Conservation (phyloP, 2,113 vertebrate species). For the Andinoacara biseriatus region DNA sequence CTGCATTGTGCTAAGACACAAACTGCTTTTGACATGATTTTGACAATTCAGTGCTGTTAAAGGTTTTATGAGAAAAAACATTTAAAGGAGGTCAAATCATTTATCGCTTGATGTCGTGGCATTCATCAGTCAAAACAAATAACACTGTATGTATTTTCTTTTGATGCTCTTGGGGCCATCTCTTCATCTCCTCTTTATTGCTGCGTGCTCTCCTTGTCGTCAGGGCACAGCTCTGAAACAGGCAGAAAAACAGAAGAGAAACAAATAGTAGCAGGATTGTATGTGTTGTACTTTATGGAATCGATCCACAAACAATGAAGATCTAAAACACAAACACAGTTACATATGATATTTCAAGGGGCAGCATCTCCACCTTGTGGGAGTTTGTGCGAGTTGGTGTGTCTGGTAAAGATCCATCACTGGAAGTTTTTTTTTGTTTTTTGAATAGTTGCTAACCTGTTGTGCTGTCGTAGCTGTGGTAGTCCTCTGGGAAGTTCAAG, state of each 20-base stretch:
- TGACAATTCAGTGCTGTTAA: background rate
- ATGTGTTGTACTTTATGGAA: background rate
- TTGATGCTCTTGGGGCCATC: background rate
- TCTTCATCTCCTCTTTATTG: background rate
- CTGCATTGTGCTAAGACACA: background rate
- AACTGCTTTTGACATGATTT: background rate
- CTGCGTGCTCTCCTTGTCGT: constrained; percentile 38
- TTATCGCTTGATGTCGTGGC: background rate
- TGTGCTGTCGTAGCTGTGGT: constrained; percentile 65
- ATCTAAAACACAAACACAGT: background rate
- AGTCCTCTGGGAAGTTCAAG: constrained; percentile 67
- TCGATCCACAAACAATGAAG: background rate
- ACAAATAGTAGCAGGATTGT: background rate
- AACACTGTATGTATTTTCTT: background rate
- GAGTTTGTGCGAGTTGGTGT: background rate
- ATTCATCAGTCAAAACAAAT: background rate
- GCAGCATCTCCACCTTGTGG: constrained; percentile 53
- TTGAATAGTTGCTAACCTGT: constrained; percentile 54
- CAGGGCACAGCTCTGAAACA: constrained; percentile 74
- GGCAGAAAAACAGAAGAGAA: background rate
- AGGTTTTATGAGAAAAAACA: background rate
- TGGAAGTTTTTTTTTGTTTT: background rate
- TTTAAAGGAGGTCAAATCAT: constrained; percentile 3
- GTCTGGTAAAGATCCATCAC: background rate
- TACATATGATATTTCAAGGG: background rate